Conservation (phyloP, 2,888 invertebrate species). For the Drosophila antonietae region DNA sequence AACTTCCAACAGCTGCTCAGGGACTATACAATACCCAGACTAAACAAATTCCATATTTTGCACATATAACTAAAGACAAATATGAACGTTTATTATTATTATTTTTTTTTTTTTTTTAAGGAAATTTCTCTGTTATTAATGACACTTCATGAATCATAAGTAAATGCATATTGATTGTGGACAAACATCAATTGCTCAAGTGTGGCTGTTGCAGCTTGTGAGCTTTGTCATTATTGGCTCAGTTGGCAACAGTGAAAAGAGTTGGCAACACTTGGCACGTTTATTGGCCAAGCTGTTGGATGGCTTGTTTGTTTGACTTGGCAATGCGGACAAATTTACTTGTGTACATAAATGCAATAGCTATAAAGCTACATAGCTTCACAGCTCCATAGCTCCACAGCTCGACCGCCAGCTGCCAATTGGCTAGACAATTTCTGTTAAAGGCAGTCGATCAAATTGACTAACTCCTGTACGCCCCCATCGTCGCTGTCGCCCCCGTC, state of each 20-base stretch:
- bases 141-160: conserved; percentile 7
- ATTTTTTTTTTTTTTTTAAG: background rate
- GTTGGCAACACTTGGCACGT: conserved; percentile 57
- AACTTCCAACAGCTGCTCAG: background rate
- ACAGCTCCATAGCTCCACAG: conserved; percentile 50
- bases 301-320: conserved; percentile 74
- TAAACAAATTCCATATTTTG: background rate
- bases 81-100: background rate
- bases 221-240: conserved; percentile 32
- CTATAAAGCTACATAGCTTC: background rate
- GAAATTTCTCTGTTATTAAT: conserved; percentile 6
- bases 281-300: conserved; percentile 48
- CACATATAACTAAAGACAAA: background rate
- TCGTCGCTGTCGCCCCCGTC: background rate
- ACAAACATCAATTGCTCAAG: conserved; percentile 14
- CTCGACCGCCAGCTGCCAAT: conserved; percentile 52
- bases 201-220: background rate
- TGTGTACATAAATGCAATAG: conserved; percentile 44
- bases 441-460: conserved; percentile 64
- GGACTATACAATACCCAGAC: background rate
- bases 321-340: conserved; percentile 65
- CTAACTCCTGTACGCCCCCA: background rate
- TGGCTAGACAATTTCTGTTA: conserved; percentile 60
- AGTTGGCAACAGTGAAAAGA: conserved; percentile 32
- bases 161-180: conserved; percentile 10